Conservation (phyloP, 2,113 vertebrate genomes). For the Stegastes partitus region DNA sequence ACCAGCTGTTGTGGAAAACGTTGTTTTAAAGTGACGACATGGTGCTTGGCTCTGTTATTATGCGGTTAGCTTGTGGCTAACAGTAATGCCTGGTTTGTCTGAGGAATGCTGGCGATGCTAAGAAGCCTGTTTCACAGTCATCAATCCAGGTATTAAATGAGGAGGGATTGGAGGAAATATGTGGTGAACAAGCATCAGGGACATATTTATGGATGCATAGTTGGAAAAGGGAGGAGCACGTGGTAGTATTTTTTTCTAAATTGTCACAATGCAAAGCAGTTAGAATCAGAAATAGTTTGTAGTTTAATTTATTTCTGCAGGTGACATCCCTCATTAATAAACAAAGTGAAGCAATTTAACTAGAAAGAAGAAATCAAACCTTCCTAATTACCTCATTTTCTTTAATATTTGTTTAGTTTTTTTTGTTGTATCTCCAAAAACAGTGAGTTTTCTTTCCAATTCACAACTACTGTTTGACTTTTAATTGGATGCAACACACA, state of each 20-base stretch:
- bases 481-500: constrained; percentile 16
- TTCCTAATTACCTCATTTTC: no score
- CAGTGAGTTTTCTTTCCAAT: neutral
- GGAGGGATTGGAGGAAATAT: neutral
- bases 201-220: no score
- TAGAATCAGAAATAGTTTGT: no score
- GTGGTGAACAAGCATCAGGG: no score
- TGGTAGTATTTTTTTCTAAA: no score
- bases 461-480: neutral
- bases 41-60: constrained; percentile 9
- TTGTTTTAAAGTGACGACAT: constrained; percentile 33
- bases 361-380: neutral
- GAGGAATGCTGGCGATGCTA: constrained; percentile 5
- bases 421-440: neutral
- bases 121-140: neutral
- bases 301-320: no score
- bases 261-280: neutral
- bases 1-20: constrained; percentile 49
- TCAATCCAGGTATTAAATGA: neutral
- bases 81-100: neutral
- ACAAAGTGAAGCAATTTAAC: no score
- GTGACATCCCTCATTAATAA: no score
- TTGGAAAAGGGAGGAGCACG: no score
- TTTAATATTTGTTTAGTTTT: neutral
- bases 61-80: constrained; percentile 29